Evolutionary conservation across 1,140 invertebrate genomes (phyloP).

Genomic region (Apis mellifera): DNA sequence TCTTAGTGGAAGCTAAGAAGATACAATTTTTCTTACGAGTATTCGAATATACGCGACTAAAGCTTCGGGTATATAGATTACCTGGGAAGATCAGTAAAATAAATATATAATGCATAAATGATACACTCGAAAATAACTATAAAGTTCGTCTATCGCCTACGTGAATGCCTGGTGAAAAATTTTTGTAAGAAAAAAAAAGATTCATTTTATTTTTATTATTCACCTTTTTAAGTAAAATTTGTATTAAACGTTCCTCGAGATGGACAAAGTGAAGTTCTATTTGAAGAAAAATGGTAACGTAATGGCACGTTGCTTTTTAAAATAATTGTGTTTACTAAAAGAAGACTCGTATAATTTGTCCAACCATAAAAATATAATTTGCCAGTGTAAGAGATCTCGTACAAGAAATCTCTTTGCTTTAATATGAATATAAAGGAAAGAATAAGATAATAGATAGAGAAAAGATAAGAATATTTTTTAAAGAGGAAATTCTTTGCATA

Average conservation of each 20-base stretch:
- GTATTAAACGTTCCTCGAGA: not conserved
- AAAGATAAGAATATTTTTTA: not conserved
- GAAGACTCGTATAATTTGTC: not conserved
- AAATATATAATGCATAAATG: slow-evolving; percentile 15
- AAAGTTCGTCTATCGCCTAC: not conserved
- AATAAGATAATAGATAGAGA: not conserved
- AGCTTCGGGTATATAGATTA: slow-evolving; percentile 24
- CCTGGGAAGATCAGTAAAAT: slow-evolving; percentile 7
- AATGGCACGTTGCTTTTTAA: not conserved
- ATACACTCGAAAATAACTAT: not conserved
- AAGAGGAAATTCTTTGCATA: too few relatives aligned
- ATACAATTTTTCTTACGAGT: slow-evolving; percentile 42
- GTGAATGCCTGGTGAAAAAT: not conserved
- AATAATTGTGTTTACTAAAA: not conserved
- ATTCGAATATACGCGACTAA: slow-evolving; percentile 2
- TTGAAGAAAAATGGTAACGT: not conserved
- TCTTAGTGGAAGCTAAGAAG: slow-evolving; percentile 45
- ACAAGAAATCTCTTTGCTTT: not conserved
- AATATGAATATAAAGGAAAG: not conserved
- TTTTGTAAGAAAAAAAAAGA: too few relatives aligned
- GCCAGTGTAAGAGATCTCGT: not conserved
- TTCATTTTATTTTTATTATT: not conserved
- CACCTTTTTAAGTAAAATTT: not conserved
- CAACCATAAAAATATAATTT: not conserved
- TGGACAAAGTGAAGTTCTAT: not conserved